Conservation (phyloP, 2,113 vertebrate genomes). For the Atractosteus spatula region DNA sequence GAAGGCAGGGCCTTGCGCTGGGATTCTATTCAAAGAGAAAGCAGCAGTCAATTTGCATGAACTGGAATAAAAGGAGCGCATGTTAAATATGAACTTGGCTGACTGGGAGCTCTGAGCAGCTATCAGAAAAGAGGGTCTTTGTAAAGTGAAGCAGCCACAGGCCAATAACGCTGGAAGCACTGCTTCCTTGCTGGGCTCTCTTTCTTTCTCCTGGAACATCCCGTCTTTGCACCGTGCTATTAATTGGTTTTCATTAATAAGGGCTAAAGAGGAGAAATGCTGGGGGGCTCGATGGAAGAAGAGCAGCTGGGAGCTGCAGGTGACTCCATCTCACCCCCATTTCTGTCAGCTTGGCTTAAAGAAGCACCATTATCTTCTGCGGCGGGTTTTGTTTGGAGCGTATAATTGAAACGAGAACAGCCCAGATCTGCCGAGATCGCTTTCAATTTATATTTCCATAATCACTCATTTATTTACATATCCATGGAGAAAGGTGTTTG, state of each 20-base stretch:
- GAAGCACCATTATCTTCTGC: slow-evolving; percentile 3
- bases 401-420: not conserved
- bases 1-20: slow-evolving; percentile 31
- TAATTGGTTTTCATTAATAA: slow-evolving; percentile 2
- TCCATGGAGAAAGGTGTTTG: no score
- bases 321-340: not conserved
- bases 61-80: slow-evolving; percentile 38
- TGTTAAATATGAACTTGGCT: slow-evolving; percentile 28
- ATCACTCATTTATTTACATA: not conserved
- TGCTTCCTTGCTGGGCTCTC: not conserved
- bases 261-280: not conserved
- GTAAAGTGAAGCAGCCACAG: not conserved
- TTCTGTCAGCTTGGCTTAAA: not conserved
- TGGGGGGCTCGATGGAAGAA: not conserved
- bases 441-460: slow-evolving; percentile 3
- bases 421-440: not conserved
- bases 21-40: slow-evolving; percentile 24
- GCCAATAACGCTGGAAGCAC: not conserved
- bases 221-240: not conserved
- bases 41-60: slow-evolving; percentile 53
- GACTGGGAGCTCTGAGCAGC: slow-evolving; percentile 32
- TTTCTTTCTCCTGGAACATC: not conserved
- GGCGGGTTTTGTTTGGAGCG: not conserved
- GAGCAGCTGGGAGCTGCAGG: not conserved
- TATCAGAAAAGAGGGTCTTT: slow-evolving; percentile 1